Evolutionary conservation across 2,113 vertebrate species (phyloP).

Genomic region (Scomber scombrus): DNA sequence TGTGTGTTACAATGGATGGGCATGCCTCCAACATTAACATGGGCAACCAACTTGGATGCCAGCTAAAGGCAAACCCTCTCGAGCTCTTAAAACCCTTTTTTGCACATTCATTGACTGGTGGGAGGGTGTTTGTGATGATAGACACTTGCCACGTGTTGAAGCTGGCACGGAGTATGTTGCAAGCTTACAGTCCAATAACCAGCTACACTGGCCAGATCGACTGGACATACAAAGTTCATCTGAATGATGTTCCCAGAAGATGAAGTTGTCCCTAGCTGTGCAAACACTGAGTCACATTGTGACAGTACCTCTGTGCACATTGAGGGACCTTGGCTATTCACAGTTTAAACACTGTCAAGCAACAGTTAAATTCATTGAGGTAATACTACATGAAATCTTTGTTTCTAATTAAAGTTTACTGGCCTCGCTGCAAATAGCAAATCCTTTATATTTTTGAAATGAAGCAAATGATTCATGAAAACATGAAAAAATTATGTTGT

Average conservation of each 20-base stretch:
- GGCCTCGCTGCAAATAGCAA: too few species aligned
- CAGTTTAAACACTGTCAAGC: slow-evolving; percentile 27
- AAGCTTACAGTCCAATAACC: slow-evolving; percentile 51
- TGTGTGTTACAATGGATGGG: slow-evolving; percentile 52
- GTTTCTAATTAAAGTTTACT: too few species aligned
- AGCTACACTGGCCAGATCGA: slow-evolving; percentile 46
- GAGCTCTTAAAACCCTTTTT: slow-evolving; percentile 36
- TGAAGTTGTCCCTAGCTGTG: slow-evolving; percentile 36
- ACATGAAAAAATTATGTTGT: too few species aligned
- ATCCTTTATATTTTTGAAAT: too few species aligned
- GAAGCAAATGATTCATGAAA: slow-evolving; percentile 4
- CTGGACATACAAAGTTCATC: not conserved
- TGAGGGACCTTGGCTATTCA: slow-evolving; percentile 31
- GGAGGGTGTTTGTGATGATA: slow-evolving; percentile 54
- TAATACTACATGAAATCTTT: slow-evolving; percentile 6
- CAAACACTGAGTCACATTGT: slow-evolving; percentile 35
- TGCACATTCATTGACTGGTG: slow-evolving; percentile 37
- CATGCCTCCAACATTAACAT: slow-evolving; percentile 37
- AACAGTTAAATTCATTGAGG: slow-evolving; percentile 53
- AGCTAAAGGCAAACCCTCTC: slow-evolving; percentile 25
- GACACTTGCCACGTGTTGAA: slow-evolving; percentile 53
- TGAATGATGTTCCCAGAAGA: slow-evolving; percentile 6
- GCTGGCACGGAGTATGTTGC: slow-evolving; percentile 33
- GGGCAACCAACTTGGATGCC: slow-evolving; percentile 50
- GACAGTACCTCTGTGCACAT: slow-evolving; percentile 30